These are phyloP conservation scores for Mionectes macconnelli DNA, from an alignment of 2,113 vertebrate genomes.

Conservation along the genomic window DNA sequence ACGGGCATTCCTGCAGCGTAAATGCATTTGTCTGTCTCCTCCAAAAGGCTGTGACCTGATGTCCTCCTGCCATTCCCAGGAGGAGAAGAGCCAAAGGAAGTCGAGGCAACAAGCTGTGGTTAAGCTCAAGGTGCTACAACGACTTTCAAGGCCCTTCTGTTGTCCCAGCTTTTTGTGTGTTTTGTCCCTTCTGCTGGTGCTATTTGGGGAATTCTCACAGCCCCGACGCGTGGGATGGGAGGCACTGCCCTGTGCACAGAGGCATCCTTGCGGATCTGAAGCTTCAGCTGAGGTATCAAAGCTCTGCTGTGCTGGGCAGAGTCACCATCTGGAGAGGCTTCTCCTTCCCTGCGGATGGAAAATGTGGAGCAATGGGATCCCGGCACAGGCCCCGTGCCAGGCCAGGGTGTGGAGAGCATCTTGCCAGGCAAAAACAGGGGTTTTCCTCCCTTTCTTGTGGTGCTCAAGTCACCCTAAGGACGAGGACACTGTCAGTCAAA, in stretches of 20 bases:
- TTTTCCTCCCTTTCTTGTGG: not conserved
- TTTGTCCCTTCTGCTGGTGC: not conserved
- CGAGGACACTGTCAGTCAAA: not conserved
- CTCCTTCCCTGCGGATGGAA: not conserved
- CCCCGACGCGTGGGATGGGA: rapidly evolving
- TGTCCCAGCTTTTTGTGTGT: not conserved
- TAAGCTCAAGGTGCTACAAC: not conserved
- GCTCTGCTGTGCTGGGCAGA: not conserved
- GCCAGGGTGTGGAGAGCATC: not conserved
- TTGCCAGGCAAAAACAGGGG: not conserved
- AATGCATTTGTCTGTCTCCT: not conserved
- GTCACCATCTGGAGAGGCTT: not conserved
- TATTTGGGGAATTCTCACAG: not conserved
- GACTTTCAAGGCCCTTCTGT: not conserved
- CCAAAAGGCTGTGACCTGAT: not conserved
- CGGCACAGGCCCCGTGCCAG: rapidly evolving
- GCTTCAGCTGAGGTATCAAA: not conserved
- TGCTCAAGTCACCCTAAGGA: not conserved
- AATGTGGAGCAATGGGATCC: not conserved
- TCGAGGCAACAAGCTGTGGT: not conserved
- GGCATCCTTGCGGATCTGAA: not conserved
- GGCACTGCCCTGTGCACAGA: not conserved
- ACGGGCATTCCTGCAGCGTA: not conserved
- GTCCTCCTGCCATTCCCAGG: not conserved
- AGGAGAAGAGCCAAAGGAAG: not conserved